Base-by-base conservation (phyloP, 2,888 invertebrate species). In the Phaedon cochleariae region DNA sequence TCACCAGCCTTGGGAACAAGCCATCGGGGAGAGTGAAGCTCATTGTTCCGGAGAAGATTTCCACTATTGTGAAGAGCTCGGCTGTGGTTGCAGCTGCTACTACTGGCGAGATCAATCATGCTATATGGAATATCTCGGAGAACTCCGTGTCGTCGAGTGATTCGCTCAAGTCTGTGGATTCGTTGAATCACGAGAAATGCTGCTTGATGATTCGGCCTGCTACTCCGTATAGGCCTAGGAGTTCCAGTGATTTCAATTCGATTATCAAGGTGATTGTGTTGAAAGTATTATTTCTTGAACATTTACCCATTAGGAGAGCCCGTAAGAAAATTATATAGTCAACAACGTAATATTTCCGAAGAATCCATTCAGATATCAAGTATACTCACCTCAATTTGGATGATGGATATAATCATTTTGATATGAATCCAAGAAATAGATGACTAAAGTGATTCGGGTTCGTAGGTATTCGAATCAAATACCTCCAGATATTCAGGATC, bases 121-220 rank as follows among this genome's bases (percentile, higher is more conserved):
- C 85, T 51, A 86, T 87, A 73, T 87, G 86, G 86, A 85, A 85
- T 71, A 86, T 86, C 53, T 78, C 84, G 21, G 86, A 87, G 79
- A 83, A 83, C 0, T 84, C 85, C 0, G 81, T 81, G 0, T 78
- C 79, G 1, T 73, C 76, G 7, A 70, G 70, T n/a, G 77, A 77
- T 46, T 76, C 74, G 0, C 37, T 74, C 9, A 73, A 73, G 21
- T 73, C 74, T 29, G 58, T 67, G 5, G 65, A 72, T 22, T 64
- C 62, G 15, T 58, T 55, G 52, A 63, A 65, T 60, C 68, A 68
- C 12, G 73, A 75, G 10, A 72, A 69, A 26, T 45, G 21, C 18
- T 22, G 21, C 21, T 61, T 76, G 6, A 75, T 77, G 59, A 68
- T 73, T n/a, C 67, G 74, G 12, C 74, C 75, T 0, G 72, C 73